Evolutionary conservation across 2,888 invertebrate species (phyloP), one percentile per base, ranked within the genome.

Genomic region (Laothoe populi): DNA sequence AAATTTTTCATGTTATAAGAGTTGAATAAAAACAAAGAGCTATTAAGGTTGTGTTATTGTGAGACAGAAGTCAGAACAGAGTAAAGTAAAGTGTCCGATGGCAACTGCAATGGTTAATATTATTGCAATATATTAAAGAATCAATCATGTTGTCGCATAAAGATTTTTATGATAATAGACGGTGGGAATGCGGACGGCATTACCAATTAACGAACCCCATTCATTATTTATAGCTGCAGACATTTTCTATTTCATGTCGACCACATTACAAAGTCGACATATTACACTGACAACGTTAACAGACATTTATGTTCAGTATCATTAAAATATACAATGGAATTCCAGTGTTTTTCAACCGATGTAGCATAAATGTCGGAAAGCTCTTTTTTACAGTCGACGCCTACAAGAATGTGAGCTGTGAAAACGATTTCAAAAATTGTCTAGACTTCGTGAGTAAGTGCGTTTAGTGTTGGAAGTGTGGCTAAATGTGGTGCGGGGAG

Each of bases 401-500:
- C 72, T 62, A 70, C 53, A 35, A 35, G 5, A 35, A 35, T 71
- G 66, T 63, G 70, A 66, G 61, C 31, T 60, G 61, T 63, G 65
- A 70, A 71, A 70, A 70, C 63, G 69, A 66, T 72, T 71, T 72
- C 67, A 67, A 66, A 73, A 69, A 71, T 68, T 67, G 68, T 71
- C 71, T 70, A 64, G 65, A 68, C 65, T 73, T 70, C 67, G 67
- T 82, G 85, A 85, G 72, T 84, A 84, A 78, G 70, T 79, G 78
- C 74, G 79, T 70, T 73, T 65, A 70, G 67, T 66, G 69, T 68
- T 69, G 67, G 69, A 68, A 65, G 72, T 68, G 73, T 72, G 71
- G 71, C 86, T 86, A 82, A 84, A 84, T 78, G 78, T 79, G 82
- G 84, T 77, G 68, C 69, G 81, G 65, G 78, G 65, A 78, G 73